Percentiles rank a stretch among this genome's conserved stretches.
Evolutionary conservation across 2,113 vertebrate species (phyloP).

Genomic region (Eublepharis macularius): DNA sequence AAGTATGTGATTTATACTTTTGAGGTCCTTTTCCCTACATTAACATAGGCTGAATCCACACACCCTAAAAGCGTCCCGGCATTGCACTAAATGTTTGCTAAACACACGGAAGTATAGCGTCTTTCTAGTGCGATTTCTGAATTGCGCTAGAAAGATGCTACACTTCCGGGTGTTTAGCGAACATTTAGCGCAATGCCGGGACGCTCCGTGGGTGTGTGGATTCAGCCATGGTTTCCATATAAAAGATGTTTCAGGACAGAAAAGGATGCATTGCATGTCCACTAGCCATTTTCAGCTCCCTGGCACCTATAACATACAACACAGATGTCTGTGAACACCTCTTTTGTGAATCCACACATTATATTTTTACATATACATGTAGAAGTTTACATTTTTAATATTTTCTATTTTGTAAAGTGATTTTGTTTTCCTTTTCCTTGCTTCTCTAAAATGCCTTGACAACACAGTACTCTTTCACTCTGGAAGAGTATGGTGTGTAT

Average conservation of each 20-base stretch:
- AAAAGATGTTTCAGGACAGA: not conserved
- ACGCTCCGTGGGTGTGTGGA: too few species aligned
- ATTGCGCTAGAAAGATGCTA: too few species aligned
- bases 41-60: too few species aligned
- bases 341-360: not conserved
- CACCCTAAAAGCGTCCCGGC: too few species aligned
- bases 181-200: too few species aligned
- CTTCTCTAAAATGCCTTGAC: not conserved
- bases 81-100: too few species aligned
- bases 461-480: not conserved
- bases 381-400: not conserved
- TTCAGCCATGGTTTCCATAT: not conserved
- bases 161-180: too few species aligned
- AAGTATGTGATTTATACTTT: not conserved
- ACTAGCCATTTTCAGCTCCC: not conserved
- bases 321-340: not conserved
- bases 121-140: too few species aligned
- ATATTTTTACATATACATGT: not conserved
- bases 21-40: not conserved
- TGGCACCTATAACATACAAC: not conserved
- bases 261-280: not conserved
- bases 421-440: too few species aligned
- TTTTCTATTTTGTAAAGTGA: not conserved
- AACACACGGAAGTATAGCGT: too few species aligned
- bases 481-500: not conserved